Percentiles rank a stretch among this genome's conserved stretches.
These are phyloP conservation scores for Epizoanthus illoricatus DNA, from an alignment of 92 coral and sea anemone genomes.

Conservation along the genomic window DNA sequence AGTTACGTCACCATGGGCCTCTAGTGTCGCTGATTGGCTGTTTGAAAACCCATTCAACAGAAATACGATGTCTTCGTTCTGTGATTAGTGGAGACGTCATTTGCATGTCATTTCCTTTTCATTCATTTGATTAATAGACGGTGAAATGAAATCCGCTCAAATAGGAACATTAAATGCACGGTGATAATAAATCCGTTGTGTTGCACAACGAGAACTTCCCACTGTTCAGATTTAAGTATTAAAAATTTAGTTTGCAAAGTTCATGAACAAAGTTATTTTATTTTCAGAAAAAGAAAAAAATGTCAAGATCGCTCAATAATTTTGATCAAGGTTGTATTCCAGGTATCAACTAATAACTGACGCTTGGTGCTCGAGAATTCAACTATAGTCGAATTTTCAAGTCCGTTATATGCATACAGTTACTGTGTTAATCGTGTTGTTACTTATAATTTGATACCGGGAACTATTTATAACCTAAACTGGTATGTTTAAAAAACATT, in stretches of 20 bases:
- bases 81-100: too few species aligned
- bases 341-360: too few species aligned
- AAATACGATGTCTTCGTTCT: too few species aligned
- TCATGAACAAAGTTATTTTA: background rate
- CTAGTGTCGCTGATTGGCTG: too few species aligned
- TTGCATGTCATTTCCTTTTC: too few species aligned
- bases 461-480: background rate
- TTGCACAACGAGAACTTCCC: too few species aligned
- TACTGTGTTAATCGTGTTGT: background rate
- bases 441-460: background rate
- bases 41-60: too few species aligned
- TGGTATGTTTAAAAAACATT: too few species aligned
- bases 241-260: background rate
- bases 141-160: too few species aligned
- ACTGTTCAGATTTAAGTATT: background rate
- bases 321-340: background rate
- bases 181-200: background rate
- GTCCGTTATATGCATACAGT: background rate
- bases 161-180: background rate
- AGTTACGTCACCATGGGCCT: too few species aligned
- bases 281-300: background rate
- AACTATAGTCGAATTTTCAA: background rate
- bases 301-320: background rate
- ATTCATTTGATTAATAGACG: too few species aligned
- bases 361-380: too few species aligned